Percentiles rank a stretch among this genome's conserved stretches.
Conservation (phyloP, 2,113 vertebrate genomes). For the Damaliscus lunatus region DNA sequence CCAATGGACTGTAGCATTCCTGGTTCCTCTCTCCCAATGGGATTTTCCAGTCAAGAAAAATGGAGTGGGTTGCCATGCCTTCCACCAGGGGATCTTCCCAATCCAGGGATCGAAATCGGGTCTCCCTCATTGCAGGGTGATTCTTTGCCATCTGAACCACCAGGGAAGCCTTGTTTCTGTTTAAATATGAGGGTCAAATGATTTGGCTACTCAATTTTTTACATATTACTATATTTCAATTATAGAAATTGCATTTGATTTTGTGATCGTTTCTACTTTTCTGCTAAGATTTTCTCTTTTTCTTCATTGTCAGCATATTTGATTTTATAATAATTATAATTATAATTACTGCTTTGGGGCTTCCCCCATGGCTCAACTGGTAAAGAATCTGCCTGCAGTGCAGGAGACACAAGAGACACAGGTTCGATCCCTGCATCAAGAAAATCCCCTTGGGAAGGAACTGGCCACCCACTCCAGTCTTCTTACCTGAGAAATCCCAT, state of each 20-base stretch:
- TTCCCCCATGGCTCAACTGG: neutral
- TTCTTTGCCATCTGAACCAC: neutral
- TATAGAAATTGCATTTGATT: neutral
- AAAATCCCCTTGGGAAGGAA: neutral
- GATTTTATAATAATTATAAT: neutral
- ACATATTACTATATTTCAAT: neutral
- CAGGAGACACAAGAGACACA: neutral
- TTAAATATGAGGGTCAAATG: neutral
- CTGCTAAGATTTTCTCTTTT: neutral
- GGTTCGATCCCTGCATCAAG: fast-evolving
- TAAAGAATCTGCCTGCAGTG: neutral
- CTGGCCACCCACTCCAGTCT: neutral
- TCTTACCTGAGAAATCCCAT: neutral
- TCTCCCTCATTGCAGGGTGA: neutral
- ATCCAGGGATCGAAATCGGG: neutral
- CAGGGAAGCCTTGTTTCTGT: neutral
- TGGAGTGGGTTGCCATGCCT: neutral
- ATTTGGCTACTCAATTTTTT: neutral
- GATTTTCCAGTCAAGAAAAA: neutral
- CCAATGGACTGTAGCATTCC: neutral
- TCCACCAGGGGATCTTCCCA: neutral
- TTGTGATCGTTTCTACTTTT: neutral
- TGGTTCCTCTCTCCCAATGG: neutral
- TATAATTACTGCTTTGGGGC: neutral
- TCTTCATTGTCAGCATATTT: neutral